A percentile compares a stretch with the other conserved stretches of the same genome.
phyloP scores from a whole-genome alignment of 2,113 vertebrate species.

The Cranoglanis bouderius region DNA sequence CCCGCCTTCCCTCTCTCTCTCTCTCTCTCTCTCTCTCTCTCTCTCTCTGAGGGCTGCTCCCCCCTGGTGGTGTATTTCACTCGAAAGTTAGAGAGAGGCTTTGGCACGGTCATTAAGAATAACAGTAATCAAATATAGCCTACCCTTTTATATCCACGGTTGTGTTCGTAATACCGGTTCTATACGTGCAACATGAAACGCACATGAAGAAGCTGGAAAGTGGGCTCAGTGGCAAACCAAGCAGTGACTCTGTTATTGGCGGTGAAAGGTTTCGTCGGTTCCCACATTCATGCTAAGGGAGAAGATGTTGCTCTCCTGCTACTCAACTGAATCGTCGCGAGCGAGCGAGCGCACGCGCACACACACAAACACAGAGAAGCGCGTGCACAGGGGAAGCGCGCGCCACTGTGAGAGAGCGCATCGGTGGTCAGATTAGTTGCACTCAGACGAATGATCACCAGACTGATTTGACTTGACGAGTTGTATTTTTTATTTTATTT shows the following conservation, averaged over 20 bases:
- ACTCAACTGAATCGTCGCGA: too few relatives aligned
- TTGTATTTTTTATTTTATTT: neutral
- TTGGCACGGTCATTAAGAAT: neutral
- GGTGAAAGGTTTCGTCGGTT: neutral
- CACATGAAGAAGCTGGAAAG: neutral
- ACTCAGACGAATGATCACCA: too few relatives aligned
- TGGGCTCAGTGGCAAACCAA: neutral
- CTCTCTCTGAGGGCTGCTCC: neutral
- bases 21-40: constrained; percentile 1
- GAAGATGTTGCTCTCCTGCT: neutral
- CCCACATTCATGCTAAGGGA: neutral
- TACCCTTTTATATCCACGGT: neutral
- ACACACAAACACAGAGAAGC: neutral
- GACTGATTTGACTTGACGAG: too few relatives aligned
- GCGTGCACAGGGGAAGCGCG: neutral
- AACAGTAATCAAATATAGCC: neutral
- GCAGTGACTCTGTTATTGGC: neutral
- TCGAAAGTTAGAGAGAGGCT: neutral
- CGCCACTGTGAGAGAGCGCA: neutral
- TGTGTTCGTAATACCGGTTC: neutral
- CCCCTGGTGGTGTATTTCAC: neutral
- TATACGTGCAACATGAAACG: neutral
- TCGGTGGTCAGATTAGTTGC: neutral
- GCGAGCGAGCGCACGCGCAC: neutral
- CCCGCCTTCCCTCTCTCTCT: neutral